Percentiles rank a stretch among this genome's conserved stretches.
Evolutionary conservation across 2,113 vertebrate species (phyloP).

Genomic region (Corythoichthys haematopterus): DNA sequence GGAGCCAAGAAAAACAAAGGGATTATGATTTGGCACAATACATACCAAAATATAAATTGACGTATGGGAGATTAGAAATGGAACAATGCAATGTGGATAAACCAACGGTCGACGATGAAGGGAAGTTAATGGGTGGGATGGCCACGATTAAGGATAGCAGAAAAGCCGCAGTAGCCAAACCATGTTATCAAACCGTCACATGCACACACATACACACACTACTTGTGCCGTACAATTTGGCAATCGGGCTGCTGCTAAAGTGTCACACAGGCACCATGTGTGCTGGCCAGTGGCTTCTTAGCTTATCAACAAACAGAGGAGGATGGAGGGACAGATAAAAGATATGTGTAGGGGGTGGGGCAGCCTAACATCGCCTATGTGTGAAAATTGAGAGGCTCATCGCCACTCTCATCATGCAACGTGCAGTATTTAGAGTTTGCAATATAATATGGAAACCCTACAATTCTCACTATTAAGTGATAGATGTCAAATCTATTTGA

Average conservation of each 20-base stretch:
- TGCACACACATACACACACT: slow-evolving; percentile 17
- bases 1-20: slow-evolving; percentile 55
- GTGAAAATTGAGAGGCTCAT: slow-evolving; percentile 28
- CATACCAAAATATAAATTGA: slow-evolving; percentile 41
- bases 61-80: slow-evolving; percentile 29
- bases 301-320: slow-evolving; percentile 66
- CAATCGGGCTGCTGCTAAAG: slow-evolving; percentile 63
- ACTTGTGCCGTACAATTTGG: slow-evolving; percentile 58
- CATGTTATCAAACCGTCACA: slow-evolving; percentile 38
- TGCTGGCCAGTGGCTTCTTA: slow-evolving; percentile 60
- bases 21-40: slow-evolving; percentile 63
- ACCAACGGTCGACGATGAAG: slow-evolving; percentile 7
- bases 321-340: slow-evolving; percentile 63
- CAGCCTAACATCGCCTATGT: slow-evolving; percentile 8
- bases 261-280: slow-evolving; percentile 67
- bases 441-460: slow-evolving; percentile 15
- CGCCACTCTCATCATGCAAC: slow-evolving; percentile 41
- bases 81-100: slow-evolving; percentile 34
- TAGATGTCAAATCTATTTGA: slow-evolving; percentile 8
- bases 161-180: slow-evolving; percentile 60
- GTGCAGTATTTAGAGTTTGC: slow-evolving; percentile 21
- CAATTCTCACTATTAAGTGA: no score
- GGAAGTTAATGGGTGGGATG: slow-evolving; percentile 22
- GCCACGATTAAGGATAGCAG: slow-evolving; percentile 57
- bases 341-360: slow-evolving; percentile 57